These are phyloP conservation scores for Ardeotis arabs DNA, from an alignment of 2,113 vertebrate genomes.

Conservation along the genomic window DNA sequence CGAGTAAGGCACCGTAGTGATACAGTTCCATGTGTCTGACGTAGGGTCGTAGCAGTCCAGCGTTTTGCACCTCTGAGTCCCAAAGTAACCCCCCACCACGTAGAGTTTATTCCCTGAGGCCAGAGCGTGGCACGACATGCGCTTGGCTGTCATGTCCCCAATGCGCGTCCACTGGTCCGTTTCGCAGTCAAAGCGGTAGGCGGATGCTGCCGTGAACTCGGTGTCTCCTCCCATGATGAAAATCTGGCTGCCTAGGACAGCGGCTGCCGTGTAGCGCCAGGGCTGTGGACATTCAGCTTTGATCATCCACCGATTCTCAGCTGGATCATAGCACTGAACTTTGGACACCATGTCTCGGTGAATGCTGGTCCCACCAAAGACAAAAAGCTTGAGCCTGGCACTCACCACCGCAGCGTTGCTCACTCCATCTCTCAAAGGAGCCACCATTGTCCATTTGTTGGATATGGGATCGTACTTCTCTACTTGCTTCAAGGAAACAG, in stretches of 20 bases:
- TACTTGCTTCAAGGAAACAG: conserved; percentile 92
- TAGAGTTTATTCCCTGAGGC: conserved; percentile 95
- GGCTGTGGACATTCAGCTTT: conserved; percentile 92
- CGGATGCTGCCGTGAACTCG: conserved; percentile 90
- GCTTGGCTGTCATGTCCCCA: conserved; percentile 95
- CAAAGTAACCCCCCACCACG: conserved; percentile 94
- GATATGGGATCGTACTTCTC: conserved; percentile 87
- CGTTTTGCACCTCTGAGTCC: conserved; percentile 93
- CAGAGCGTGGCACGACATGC: conserved; percentile 94
- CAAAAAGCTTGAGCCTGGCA: conserved; percentile 90
- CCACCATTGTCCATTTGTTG: conserved; percentile 95
- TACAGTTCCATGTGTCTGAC: conserved; percentile 91
- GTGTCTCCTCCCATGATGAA: conserved; percentile 98
- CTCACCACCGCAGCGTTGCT: conserved; percentile 95
- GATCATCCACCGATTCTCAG: conserved; percentile 88
- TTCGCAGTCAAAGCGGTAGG: conserved; percentile 94
- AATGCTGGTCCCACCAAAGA: conserved; percentile 91
- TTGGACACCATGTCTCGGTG: conserved; percentile 92
- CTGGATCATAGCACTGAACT: conserved; percentile 91
- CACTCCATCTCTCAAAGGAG: conserved; percentile 89
- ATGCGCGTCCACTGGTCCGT: conserved; percentile 90
- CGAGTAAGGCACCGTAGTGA: conserved; percentile 95
- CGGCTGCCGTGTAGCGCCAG: conserved; percentile 92
- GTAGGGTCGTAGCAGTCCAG: conserved; percentile 95
- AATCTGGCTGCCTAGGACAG: conserved; percentile 93